Evolutionary conservation across 1,140 invertebrate genomes (phyloP), one percentile per base, ranked within the genome.

Genomic region (Hyphantria cunea): DNA sequence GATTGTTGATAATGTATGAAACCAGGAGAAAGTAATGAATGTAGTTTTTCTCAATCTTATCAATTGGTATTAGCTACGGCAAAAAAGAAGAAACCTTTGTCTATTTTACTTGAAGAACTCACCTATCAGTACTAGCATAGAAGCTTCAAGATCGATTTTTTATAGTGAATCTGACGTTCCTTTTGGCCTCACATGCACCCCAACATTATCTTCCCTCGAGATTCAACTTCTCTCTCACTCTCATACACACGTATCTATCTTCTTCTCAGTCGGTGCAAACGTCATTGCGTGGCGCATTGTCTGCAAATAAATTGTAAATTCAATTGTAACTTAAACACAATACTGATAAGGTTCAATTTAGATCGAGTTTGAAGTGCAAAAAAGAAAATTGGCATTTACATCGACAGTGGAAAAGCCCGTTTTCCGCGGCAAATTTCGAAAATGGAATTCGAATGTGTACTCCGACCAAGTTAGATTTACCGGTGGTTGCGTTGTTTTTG

Each of bases 311-410:
- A 13, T 9, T 25, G 14, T 39, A 69, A 72, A 62, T 44, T 53
- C 73, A 76, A 64, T 74, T 79, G 51, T 49, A 72, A 71, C 58
- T 53, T 51, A 67, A 72, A 52, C 10, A 34, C 17, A 59, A 37
- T 52, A 0, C 6, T 5, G 14, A 44, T 78, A 81, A 70, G 77
- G 70, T 78, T 59, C 66, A 65, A 70, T 74, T 76, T 80, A 25
- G 55, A 54, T 65, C 64, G 60, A 32, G 41, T n/a, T 12, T 49
- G 3, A 33, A 34, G 11, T 3, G 76, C 78, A 64, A 81, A 86
- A 87, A 84, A n/a, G 85, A 85, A 90, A 90, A 90, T 88, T 90
- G 85, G 85, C 82, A 87, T 90, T 88, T 87, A 90, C 82, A 82
- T 73, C 78, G 79, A 74, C 74, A 84, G 83, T 82, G 78, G 87